These are phyloP conservation scores for Solenopsis fugax DNA, from an alignment of 1,140 invertebrate species.

Conservation along the genomic window DNA sequence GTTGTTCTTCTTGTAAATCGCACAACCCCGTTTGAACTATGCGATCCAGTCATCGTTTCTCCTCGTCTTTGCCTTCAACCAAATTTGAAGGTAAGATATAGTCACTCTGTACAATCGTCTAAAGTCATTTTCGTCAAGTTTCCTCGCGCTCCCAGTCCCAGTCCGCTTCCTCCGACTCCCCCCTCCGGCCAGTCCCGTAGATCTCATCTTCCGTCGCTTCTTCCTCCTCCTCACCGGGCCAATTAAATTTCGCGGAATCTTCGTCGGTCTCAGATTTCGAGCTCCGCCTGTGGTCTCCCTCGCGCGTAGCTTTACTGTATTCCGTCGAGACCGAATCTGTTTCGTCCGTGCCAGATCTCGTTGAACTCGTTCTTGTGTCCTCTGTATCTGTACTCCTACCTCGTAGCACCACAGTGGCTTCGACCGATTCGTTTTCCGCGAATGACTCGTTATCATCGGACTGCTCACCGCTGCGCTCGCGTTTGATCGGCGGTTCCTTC, in stretches of 20 bases:
- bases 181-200: slow-evolving; percentile 60
- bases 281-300: slow-evolving; percentile 38
- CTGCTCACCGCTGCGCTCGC: slow-evolving; percentile 59
- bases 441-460: slow-evolving; percentile 57
- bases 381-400: slow-evolving; percentile 65
- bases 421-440: slow-evolving; percentile 66
- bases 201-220: slow-evolving; percentile 65
- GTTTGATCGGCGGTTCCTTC: slow-evolving; percentile 32
- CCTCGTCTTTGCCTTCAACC: slow-evolving; percentile 44
- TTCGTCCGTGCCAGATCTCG: slow-evolving; percentile 66
- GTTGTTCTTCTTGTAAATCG: background rate
- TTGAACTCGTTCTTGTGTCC: slow-evolving; percentile 62
- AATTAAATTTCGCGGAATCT: slow-evolving; percentile 73
- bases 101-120: slow-evolving; percentile 36
- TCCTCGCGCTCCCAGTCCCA: slow-evolving; percentile 79
- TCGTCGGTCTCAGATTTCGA: slow-evolving; percentile 70
- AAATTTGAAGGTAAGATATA: slow-evolving; percentile 31
- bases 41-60: background rate
- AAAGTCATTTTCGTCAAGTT: slow-evolving; percentile 70
- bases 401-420: slow-evolving; percentile 21
- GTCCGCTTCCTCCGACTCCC: slow-evolving; percentile 78
- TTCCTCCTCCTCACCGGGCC: slow-evolving; percentile 78
- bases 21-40: background rate
- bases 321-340: slow-evolving; percentile 58
- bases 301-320: slow-evolving; percentile 16